phyloP scores from a whole-genome alignment of 2,888 invertebrate species.

The Ophion ellenae region DNA sequence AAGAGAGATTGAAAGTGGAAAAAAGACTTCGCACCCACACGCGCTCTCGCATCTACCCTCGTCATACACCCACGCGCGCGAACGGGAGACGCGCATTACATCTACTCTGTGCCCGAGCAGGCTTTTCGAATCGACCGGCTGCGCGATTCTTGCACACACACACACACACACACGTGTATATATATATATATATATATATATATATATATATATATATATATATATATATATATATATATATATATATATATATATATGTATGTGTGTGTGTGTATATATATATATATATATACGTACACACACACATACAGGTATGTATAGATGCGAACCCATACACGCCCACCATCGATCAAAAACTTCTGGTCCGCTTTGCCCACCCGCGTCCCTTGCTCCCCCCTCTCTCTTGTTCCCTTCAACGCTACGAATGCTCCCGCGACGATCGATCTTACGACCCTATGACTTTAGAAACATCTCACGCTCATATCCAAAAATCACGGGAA shows the following conservation, averaged over 20 bases:
- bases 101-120: constrained; percentile 43
- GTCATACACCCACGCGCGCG: constrained; percentile 74
- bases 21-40: constrained; percentile 69
- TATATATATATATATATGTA: too few relatives aligned
- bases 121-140: constrained; percentile 54
- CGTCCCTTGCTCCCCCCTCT: constrained; percentile 1
- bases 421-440: constrained; percentile 19
- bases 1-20: constrained; percentile 3
- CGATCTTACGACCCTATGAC: constrained; percentile 19
- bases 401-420: constrained; percentile 42
- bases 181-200: too few relatives aligned
- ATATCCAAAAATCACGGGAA: constrained; percentile 3
- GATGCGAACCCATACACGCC: constrained; percentile 61
- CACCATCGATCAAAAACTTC: constrained; percentile 65
- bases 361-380: neutral
- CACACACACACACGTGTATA: too few relatives aligned
- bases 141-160: constrained; percentile 38
- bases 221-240: too few relatives aligned
- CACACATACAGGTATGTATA: too few relatives aligned
- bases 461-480: neutral
- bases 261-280: too few relatives aligned
- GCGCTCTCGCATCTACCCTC: constrained; percentile 70
- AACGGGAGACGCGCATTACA: constrained; percentile 20
- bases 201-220: too few relatives aligned
- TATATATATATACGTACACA: too few relatives aligned